A percentile compares a stretch with the other conserved stretches of the same genome.
Evolutionary conservation across 1,140 invertebrate genomes (phyloP).

Genomic region (Papilio machaon): DNA sequence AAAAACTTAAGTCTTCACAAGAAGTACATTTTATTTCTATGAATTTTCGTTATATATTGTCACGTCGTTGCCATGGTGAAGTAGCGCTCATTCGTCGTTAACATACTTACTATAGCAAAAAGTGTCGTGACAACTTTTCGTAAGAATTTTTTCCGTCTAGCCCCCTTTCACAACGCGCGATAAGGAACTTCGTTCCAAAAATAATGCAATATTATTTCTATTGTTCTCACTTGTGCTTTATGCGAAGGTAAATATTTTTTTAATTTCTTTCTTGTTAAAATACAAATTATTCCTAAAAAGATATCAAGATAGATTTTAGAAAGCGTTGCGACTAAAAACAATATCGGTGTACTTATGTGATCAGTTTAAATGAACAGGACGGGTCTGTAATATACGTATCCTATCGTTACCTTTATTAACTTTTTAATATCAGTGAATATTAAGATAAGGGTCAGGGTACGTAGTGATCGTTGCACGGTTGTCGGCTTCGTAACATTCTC

Average conservation of each 20-base stretch:
- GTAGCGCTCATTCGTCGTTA: too few species aligned
- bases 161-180: too few species aligned
- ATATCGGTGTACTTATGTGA: not conserved
- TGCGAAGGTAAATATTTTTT: not conserved
- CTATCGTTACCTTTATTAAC: slow-evolving; percentile 51
- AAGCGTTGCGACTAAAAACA: not conserved
- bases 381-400: not conserved
- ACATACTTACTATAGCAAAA: too few species aligned
- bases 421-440: slow-evolving; percentile 64
- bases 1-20: too few species aligned
- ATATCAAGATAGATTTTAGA: not conserved
- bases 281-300: not conserved
- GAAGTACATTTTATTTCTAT: too few species aligned
- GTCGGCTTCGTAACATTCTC: slow-evolving; percentile 51
- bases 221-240: not conserved
- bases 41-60: too few species aligned
- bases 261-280: too few species aligned
- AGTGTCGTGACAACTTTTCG: too few species aligned
- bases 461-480: slow-evolving; percentile 43
- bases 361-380: not conserved
- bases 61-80: too few species aligned
- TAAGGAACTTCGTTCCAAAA: too few species aligned
- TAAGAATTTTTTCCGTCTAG: too few species aligned
- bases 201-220: not conserved
- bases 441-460: slow-evolving; percentile 51